Evolutionary conservation across 2,797 vertebrate genomes (phyloP), one percentile per base, ranked within the genome.

Genomic region (Euphonia xanthogaster): DNA sequence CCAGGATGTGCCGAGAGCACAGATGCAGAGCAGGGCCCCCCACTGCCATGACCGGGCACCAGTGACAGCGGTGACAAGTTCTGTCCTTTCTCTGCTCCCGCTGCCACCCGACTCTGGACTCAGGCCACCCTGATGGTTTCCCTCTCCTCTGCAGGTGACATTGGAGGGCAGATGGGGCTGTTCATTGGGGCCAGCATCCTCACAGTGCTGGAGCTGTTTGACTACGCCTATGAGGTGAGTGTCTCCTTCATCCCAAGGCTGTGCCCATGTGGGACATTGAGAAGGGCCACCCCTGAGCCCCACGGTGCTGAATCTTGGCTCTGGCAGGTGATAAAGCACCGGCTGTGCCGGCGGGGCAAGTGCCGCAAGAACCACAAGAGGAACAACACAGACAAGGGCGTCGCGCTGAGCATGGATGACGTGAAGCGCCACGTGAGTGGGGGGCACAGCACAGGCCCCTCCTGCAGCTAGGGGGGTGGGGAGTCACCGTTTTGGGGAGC

Each of bases 111-210:
- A 0, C 6, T 0, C 70, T 2, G 1, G 37, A 2, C 51, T 50
- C 2, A 4, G 7, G 4, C 39, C 58, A 13, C n/a, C 31, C 71
- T 91, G 42, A 44, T 2, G 71, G 23, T 27, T 78, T 40, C 65
- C 16, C 25, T 85, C 10, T 84, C 79, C 60, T 84, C 88, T 47
- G 14, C 97, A 99, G 99, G 99, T 96, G 99, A 99, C 97, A 99
- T 99, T 5, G 99, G 99, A 31, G 99, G 99, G 91, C 99, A 99
- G 98, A 99, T 99, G 99, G 99, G 99, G 39, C 98, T 99, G 76
- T 99, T 99, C 97, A 99, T 99, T 1, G 99, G 99, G n/a, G 99
- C 99, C 97, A 99, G 99, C 76, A 99, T 99, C 97, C 98, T 99
- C 88, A 99, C 99, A 0, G 98, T 99, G 75, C 98, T 99, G 71